These are phyloP conservation scores for Callithrix jacchus DNA, from an alignment of 2,113 vertebrate genomes.

Conservation along the genomic window DNA sequence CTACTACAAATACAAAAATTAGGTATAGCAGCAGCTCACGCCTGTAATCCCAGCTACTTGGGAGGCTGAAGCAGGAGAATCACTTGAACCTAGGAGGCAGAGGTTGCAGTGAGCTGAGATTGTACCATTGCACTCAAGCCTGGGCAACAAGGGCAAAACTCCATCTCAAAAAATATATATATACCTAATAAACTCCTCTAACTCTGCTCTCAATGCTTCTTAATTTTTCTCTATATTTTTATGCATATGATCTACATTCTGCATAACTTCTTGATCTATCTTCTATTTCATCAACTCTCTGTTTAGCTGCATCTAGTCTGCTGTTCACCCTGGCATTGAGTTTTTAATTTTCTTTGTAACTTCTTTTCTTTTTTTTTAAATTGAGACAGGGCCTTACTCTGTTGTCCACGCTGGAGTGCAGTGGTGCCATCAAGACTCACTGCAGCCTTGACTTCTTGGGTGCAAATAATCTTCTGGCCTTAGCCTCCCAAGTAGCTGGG, in stretches of 20 bases:
- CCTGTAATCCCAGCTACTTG: too few relatives aligned
- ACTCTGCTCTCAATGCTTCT: not conserved
- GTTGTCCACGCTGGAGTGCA: not conserved
- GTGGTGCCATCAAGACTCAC: not conserved
- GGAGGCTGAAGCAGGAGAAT: too few relatives aligned
- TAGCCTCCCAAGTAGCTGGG: not conserved
- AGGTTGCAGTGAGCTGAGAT: too few relatives aligned
- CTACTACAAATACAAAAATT: too few relatives aligned
- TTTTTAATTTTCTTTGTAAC: not conserved
- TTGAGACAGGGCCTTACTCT: not conserved
- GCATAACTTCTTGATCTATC: not conserved
- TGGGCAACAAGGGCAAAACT: too few relatives aligned
- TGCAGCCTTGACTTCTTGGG: not conserved
- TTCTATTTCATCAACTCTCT: not conserved
- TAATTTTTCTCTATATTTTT: not conserved
- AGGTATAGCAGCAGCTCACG: too few relatives aligned
- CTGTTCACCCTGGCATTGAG: not conserved
- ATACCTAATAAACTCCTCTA: not conserved
- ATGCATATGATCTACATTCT: not conserved
- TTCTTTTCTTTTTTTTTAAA: not conserved
- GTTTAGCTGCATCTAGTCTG: not conserved
- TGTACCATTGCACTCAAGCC: too few relatives aligned
- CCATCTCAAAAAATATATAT: not conserved
- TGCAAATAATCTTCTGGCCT: not conserved
- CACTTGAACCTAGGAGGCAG: too few relatives aligned